phyloP scores from a whole-genome alignment of 2,888 invertebrate species.

The Tenthredo amoena region DNA sequence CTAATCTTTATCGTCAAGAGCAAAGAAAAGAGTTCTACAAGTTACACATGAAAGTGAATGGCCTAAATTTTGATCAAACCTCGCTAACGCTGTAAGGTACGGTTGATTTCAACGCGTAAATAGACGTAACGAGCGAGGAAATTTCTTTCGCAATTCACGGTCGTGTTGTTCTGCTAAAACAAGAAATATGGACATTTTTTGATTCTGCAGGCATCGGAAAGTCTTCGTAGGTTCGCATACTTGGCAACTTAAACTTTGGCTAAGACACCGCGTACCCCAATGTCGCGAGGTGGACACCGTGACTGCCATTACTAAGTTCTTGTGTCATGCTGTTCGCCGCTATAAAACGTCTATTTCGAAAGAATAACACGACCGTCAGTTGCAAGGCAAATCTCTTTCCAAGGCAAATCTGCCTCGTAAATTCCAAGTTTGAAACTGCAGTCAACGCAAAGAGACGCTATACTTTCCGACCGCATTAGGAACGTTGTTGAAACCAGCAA shows the following conservation, averaged over 20 bases:
- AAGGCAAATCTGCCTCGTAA: background rate
- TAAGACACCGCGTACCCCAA: background rate
- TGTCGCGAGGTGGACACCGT: background rate
- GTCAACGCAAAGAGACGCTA: background rate
- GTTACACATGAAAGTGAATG: background rate
- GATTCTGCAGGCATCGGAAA: background rate
- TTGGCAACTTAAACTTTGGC: background rate
- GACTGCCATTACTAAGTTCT: background rate
- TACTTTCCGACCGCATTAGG: conserved; percentile 48
- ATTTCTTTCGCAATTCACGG: background rate
- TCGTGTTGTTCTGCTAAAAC: background rate
- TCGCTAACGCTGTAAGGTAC: background rate
- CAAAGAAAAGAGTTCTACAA: background rate
- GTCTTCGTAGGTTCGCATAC: background rate
- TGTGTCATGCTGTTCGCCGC: background rate
- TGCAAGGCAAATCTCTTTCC: conserved; percentile 6
- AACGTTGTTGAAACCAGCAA: conserved; percentile 54
- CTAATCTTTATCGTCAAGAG: background rate
- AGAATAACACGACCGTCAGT: background rate
- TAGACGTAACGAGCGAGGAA: background rate
- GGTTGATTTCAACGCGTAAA: background rate
- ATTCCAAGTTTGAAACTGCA: background rate
- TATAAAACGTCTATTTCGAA: background rate
- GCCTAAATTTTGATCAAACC: background rate
- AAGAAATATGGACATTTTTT: background rate